A percentile compares a stretch with the other conserved stretches of the same genome.
Evolutionary conservation across 2,113 vertebrate species (phyloP).

Genomic region (Kryptolebias marmoratus): DNA sequence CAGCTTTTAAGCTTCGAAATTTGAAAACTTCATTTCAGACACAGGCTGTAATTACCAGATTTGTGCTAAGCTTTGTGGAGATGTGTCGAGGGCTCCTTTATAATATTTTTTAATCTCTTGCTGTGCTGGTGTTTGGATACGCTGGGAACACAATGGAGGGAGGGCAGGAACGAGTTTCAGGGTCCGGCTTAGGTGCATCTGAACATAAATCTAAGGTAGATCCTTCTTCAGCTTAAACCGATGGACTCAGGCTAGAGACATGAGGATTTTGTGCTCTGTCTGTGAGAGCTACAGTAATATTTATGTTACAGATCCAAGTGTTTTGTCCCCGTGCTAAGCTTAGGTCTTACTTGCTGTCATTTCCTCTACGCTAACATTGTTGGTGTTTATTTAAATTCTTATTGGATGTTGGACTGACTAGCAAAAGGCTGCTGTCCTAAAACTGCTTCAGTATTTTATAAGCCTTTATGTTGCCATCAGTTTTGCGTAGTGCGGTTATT

Average conservation of each 20-base stretch:
- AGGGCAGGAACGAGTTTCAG: background rate
- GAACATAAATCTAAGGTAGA: background rate
- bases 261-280: background rate
- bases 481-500: no score
- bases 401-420: no score
- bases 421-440: no score
- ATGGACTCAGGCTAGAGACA: no score
- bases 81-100: slow-evolving; percentile 46
- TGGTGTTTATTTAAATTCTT: no score
- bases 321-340: no score
- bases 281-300: background rate
- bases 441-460: no score
- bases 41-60: slow-evolving; percentile 64
- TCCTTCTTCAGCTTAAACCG: no score
- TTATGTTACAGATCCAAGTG: background rate
- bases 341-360: no score
- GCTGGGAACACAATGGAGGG: background rate
- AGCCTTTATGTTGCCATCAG: no score
- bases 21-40: slow-evolving; percentile 49
- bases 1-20: slow-evolving; percentile 67
- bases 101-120: slow-evolving; percentile 14
- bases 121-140: slow-evolving; percentile 31
- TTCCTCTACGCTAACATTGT: no score
- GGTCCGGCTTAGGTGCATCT: background rate
- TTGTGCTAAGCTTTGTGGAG: slow-evolving; percentile 46